Evolutionary conservation across 1,140 invertebrate species (phyloP), one percentile per base, ranked within the genome.

Genomic region (Neodiprion fabricii): DNA sequence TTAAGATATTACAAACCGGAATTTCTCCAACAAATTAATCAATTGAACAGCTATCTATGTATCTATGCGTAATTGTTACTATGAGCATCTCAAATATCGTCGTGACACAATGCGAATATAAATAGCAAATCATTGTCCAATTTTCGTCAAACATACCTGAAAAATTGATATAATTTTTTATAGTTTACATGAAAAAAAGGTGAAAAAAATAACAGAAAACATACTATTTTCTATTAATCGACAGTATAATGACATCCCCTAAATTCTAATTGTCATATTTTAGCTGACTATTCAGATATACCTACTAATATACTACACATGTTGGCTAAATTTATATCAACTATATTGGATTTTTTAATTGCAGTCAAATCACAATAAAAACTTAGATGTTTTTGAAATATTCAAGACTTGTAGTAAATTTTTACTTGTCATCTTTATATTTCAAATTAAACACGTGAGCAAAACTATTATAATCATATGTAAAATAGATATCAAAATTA

Each of bases 291-390:
- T 73, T 70, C 53, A 73, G 67, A 66, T 40, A 53, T 23, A 73
- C 14, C 23, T 74, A 53, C 69, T 28, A 71, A 70, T 12, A 50
- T 50, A 48, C 69, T 47, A 9, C 23, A 74, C 40, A 72, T 74
- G 78, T 77, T 72, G 66, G 65, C 47, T 48, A 69, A 67, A 47
- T 23, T 72, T 77, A 75, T 75, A 75, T 65, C 11, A 48, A 76
- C 72, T 61, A 61, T 4, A 9, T 61, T 61, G 53, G 50, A 73
- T 72, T 74, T 71, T 47, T 70, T 47, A 80, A 81, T 83, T 81
- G 81, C 83, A 84, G 81, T 83, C 78, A 84, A 83, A 82, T 80
- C 81, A 66, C 79, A 78, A 83, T 81, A 70, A 79, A 28, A 28
- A 65, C 61, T 61, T 61, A n/a, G 47, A 75, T 67, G 7, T 12